Evolutionary conservation across 2,797 vertebrate genomes (phyloP).

Genomic region (Hoplostethus atlanticus): DNA sequence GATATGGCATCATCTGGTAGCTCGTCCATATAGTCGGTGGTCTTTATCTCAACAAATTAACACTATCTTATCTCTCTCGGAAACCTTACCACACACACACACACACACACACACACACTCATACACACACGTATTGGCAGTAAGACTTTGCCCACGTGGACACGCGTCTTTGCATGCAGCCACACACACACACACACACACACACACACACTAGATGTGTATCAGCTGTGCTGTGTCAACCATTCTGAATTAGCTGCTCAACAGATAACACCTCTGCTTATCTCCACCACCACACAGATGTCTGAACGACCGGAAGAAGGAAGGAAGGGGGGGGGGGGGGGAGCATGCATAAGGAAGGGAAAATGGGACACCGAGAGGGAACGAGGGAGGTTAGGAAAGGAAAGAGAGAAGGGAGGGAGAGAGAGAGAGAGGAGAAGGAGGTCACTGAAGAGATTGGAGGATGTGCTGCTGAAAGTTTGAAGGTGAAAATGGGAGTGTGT

Average conservation of each 20-base stretch:
- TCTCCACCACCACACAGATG: slow-evolving; percentile 48
- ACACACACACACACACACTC: neutral
- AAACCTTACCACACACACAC: neutral
- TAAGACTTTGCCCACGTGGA: neutral
- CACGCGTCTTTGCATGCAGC: neutral
- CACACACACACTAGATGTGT: slow-evolving; percentile 37
- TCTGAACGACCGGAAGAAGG: slow-evolving; percentile 19
- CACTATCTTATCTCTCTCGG: too few species aligned
- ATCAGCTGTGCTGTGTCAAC: slow-evolving; percentile 51
- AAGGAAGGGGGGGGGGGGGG: too few species aligned
- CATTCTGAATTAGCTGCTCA: slow-evolving; percentile 36
- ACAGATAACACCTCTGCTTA: slow-evolving; percentile 57
- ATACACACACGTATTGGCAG: neutral
- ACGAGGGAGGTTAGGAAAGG: too few species aligned
- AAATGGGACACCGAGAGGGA: too few species aligned
- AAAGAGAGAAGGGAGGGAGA: too few species aligned
- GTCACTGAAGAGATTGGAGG: neutral
- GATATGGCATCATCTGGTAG: too few species aligned
- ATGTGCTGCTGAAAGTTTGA: slow-evolving; percentile 34
- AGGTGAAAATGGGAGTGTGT: slow-evolving; percentile 14
- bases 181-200: neutral
- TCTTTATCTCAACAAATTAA: too few species aligned
- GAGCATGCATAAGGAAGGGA: too few species aligned
- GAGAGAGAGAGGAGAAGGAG: too few species aligned
- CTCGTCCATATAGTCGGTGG: too few species aligned